phyloP scores from a whole-genome alignment of 2,888 invertebrate species.

The Resseliella maxima region DNA sequence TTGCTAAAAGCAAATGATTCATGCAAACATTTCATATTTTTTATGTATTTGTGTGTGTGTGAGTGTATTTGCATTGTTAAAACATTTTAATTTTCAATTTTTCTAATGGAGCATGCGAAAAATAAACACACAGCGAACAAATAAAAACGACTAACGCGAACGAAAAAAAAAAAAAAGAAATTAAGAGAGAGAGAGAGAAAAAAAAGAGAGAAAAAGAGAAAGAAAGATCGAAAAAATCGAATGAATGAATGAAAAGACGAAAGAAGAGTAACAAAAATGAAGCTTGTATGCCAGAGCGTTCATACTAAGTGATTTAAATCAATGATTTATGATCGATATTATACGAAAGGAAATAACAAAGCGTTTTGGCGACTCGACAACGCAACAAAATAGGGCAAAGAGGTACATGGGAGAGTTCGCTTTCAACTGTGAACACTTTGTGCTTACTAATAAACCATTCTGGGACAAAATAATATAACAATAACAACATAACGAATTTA shows the following conservation, averaged over 20 bases:
- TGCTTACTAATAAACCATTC: not conserved
- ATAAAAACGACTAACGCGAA: not conserved
- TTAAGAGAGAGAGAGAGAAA: not conserved
- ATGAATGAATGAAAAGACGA: too few relatives aligned
- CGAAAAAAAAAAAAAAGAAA: too few relatives aligned
- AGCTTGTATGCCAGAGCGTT: not conserved
- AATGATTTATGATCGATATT: conserved; percentile 49
- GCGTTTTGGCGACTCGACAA: not conserved
- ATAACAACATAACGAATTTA: not conserved
- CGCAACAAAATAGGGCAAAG: not conserved
- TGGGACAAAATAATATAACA: not conserved
- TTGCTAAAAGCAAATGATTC: conserved; percentile 34
- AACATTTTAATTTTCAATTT: conserved; percentile 2
- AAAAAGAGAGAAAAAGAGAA: not conserved
- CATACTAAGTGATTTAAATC: conserved; percentile 14
- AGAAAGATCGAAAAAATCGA: not conserved
- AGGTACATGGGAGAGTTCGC: not conserved
- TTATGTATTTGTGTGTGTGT: too few relatives aligned
- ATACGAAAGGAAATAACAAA: conserved; percentile 16
- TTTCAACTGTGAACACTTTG: conserved; percentile 25
- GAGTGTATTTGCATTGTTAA: too few relatives aligned
- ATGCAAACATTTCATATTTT: not conserved
- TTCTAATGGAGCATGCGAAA: conserved; percentile 32
- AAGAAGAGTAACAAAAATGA: not conserved
- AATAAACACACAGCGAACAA: not conserved